Base-by-base conservation (phyloP, 2,113 vertebrate species). In the Zosterops hypoxanthus region DNA sequence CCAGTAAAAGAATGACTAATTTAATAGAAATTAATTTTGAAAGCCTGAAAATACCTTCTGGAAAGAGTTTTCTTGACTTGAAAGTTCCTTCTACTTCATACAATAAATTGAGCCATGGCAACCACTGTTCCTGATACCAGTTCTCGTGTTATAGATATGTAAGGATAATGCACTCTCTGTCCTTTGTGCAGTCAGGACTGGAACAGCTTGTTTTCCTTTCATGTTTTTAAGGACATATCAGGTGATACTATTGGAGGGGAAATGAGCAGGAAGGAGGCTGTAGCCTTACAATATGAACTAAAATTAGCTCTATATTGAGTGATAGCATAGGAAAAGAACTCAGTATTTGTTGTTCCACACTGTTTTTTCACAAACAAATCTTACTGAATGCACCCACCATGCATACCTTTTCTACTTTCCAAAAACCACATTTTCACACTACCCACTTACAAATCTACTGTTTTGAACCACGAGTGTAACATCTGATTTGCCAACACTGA, bases 61-160 rank as follows among this genome's bases (percentile, higher is more conserved):
- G 31, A 39, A 20, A 61, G 2, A n/a, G 6, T 47, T 77, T 73
- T 88, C 25, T 73, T 84, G 12, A 47, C 28, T 46, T 66, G 19
- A 53, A 76, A 53, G 4, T 23, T 66, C 12, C 11, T 63, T 36
- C 33, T 61, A 31, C 3, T 1, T 4, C 3, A 1, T 17, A 52
- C 5, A 81, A 23, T 61, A 77, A 73, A 84, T 39, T 77, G 31
- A 82, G 8, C 24, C 0, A 0, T 12, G 13, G 7, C 25, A 73
- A 70, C 7, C 26, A 23, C 25, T 5, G 15, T 36, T 72, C 29
- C 25, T 47, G 25, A 11, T 55, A 39, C 5, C 5, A 24, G 12
- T 29, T 85, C 23, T 84, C 29, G 24, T 13, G 12, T 71, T n/a
- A 84, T 6, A 89, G 64, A 44, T 34, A 42, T 4, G 6, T 46